Conservation (phyloP, 1,140 invertebrate species). For the Heliothis virescens region DNA sequence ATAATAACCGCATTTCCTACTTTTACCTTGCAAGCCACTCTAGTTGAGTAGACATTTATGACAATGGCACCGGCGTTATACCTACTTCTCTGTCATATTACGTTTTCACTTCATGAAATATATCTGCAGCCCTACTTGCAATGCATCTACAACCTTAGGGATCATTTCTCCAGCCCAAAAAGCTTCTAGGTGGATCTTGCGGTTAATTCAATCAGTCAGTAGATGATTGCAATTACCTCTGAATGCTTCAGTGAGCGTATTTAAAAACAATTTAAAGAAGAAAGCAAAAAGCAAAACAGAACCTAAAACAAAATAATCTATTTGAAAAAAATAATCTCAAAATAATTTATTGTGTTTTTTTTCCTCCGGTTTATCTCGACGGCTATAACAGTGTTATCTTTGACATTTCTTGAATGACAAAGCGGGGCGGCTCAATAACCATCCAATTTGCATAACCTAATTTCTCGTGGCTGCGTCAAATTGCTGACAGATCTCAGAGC, state of each 20-base stretch:
- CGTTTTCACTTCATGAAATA: conserved; percentile 34
- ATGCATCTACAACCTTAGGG: conserved; percentile 18
- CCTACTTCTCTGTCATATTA: conserved; percentile 21
- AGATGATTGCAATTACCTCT: no score
- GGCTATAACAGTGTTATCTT: conserved; percentile 60
- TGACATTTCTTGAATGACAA: conserved; percentile 59
- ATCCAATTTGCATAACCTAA: conserved; percentile 76
- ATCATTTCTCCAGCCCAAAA: conserved; percentile 34
- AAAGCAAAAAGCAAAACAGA: background rate
- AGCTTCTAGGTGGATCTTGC: no score
- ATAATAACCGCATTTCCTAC: conserved; percentile 38
- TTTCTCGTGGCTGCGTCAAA: conserved; percentile 72
- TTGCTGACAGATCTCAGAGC: conserved; percentile 71
- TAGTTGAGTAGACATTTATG: conserved; percentile 46
- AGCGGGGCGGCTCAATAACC: conserved; percentile 64
- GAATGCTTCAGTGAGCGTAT: no score
- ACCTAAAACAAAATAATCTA: no score
- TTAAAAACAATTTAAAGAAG: background rate
- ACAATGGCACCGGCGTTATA: conserved; percentile 34
- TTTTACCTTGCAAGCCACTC: conserved; percentile 39
- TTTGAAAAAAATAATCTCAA: background rate
- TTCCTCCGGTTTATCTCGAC: conserved; percentile 10
- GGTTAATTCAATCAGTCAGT: no score
- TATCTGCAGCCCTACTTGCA: conserved; percentile 13
- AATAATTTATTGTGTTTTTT: conserved; percentile 13